Evolutionary conservation across 2,888 invertebrate species (phyloP).

Genomic region (Dynastes tityus): DNA sequence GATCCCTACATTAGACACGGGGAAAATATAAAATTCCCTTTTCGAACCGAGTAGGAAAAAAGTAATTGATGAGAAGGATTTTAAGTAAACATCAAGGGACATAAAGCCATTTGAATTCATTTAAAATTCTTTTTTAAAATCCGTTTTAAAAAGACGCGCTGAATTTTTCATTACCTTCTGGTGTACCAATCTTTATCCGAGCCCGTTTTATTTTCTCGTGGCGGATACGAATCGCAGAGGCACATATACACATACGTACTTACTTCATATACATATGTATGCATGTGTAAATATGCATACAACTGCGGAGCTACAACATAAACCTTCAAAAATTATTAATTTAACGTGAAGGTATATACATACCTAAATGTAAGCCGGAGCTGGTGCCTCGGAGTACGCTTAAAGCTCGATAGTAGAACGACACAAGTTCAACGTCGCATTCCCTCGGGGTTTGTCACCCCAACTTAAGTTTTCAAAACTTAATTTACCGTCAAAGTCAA

Average conservation of each 20-base stretch:
- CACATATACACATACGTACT: conserved; percentile 1
- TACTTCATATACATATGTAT: background rate
- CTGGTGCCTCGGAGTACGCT: background rate
- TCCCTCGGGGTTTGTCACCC: conserved; percentile 50
- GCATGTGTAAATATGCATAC: background rate
- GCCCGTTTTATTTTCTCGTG: conserved; percentile 24
- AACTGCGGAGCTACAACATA: background rate
- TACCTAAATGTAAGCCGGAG: conserved; percentile 23
- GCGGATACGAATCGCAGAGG: conserved; percentile 7
- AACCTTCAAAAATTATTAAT: conserved; percentile 44
- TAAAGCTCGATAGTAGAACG: conserved; percentile 35
- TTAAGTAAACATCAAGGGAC: conserved; percentile 52
- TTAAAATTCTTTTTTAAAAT: conserved; percentile 53
- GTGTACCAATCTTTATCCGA: conserved; percentile 45
- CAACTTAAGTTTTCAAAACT: conserved; percentile 63
- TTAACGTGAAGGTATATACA: conserved; percentile 26
- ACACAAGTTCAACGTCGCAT: conserved; percentile 44
- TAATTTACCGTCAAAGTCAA: conserved; percentile 64
- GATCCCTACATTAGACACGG: conserved; percentile 25
- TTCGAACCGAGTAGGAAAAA: conserved; percentile 44
- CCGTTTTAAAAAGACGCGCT: conserved; percentile 48
- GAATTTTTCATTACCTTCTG: conserved; percentile 50
- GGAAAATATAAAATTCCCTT: conserved; percentile 49
- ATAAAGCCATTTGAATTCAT: conserved; percentile 53
- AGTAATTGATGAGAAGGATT: conserved; percentile 51